phyloP scores from a whole-genome alignment of 1,140 invertebrate genomes.

The Cataglyphis hispanica region DNA sequence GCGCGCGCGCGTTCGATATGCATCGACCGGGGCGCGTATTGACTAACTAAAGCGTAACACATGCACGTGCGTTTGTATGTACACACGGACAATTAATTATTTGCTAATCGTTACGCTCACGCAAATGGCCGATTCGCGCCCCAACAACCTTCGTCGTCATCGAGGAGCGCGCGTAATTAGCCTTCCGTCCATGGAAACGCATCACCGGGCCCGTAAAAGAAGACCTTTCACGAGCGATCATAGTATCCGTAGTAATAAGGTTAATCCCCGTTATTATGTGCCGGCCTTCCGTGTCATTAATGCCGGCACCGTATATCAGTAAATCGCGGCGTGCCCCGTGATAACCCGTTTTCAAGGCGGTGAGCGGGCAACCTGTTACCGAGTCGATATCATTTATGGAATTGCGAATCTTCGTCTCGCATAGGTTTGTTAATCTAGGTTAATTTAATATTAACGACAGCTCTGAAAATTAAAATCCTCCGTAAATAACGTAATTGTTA shows the following conservation, averaged over 20 bases:
- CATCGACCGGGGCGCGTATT: conserved; percentile 49
- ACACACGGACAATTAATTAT: conserved; percentile 62
- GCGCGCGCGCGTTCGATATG: conserved; percentile 32
- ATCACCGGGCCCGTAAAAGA: conserved; percentile 47
- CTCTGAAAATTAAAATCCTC: not conserved
- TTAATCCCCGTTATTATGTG: conserved; percentile 54
- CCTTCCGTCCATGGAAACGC: conserved; percentile 21
- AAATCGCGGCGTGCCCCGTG: conserved; percentile 32
- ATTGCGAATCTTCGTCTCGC: not conserved
- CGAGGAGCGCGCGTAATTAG: conserved; percentile 38
- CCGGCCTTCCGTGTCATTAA: conserved; percentile 32
- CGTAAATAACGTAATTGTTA: too few species aligned
- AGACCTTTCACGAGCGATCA: conserved; percentile 14
- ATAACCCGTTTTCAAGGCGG: conserved; percentile 50
- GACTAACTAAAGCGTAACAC: conserved; percentile 50
- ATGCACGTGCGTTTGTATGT: conserved; percentile 37
- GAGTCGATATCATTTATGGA: conserved; percentile 30
- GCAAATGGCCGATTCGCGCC: conserved; percentile 38
- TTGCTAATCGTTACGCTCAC: conserved; percentile 52
- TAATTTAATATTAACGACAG: conserved; percentile 36
- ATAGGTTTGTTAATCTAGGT: not conserved
- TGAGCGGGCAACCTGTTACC: conserved; percentile 21
- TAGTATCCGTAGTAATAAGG: conserved; percentile 47
- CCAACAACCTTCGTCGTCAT: conserved; percentile 24
- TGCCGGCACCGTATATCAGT: conserved; percentile 30